Percentiles rank a stretch among this genome's conserved stretches.
phyloP scores from a whole-genome alignment of 1,140 invertebrate genomes.

The Ctenoplectra terminalis region DNA sequence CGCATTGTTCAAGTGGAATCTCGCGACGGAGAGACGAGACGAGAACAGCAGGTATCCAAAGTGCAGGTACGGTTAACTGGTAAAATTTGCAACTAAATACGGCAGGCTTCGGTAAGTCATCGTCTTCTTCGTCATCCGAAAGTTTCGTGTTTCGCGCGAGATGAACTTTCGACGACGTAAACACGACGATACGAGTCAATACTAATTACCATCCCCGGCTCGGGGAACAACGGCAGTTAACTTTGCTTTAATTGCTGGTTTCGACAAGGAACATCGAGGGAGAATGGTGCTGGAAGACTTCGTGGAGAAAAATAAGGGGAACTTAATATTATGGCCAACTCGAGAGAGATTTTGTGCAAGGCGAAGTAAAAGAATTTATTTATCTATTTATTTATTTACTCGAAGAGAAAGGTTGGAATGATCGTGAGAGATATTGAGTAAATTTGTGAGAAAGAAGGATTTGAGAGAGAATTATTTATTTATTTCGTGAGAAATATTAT shows the following conservation, averaged over 20 bases:
- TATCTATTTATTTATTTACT: no score
- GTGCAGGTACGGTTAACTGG: constrained; percentile 7
- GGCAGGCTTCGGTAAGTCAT: constrained; percentile 18
- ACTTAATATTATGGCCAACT: background rate
- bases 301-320: background rate
- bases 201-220: constrained; percentile 65
- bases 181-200: constrained; percentile 65
- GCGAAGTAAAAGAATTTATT: no score
- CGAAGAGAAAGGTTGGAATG: no score
- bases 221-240: constrained; percentile 66
- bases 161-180: constrained; percentile 58
- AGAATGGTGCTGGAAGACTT: background rate
- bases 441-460: no score
- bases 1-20: constrained; percentile 12
- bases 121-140: background rate
- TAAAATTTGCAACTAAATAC: constrained; percentile 61
- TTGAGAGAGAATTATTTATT: no score
- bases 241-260: constrained; percentile 67
- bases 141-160: constrained; percentile 28
- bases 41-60: background rate
- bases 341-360: no score
- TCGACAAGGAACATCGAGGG: background rate
- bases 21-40: background rate
- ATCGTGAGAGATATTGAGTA: no score
- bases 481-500: no score